Evolutionary conservation across 2,888 invertebrate genomes (phyloP), one percentile per base, ranked within the genome.

Genomic region (Drosophila imparisetae): DNA sequence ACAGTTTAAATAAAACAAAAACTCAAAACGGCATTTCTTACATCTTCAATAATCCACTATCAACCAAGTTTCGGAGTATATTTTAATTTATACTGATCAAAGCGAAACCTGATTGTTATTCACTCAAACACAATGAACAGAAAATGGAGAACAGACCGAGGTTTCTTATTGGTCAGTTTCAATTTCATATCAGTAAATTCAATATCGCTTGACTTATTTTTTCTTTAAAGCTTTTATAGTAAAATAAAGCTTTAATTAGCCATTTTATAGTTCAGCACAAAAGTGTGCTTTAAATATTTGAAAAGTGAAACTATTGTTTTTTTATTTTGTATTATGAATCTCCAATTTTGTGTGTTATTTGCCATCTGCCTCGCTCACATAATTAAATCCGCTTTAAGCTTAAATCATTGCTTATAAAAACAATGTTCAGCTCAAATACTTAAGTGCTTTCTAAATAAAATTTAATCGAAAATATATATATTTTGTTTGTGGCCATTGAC

Each of bases 241-340:
- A 32, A 42, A n/a, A 10, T 18, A 65, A 79, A 86, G 87, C 85
- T 84, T n/a, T 65, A 34, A 52, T 49, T 60, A 40, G 0, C 21
- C 7, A 42, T 42, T 75, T 80, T 29, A 50, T 7, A 50, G 40
- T 13, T 30, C 24, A 72, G 85, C 83, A 29, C 34, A 78, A 87
- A 87, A 80, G 87, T 80, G 67, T 80, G 87, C 83, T 84, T 61
- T 38, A 70, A 53, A 49, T 59, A 30, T 32, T 36, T 1, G 21
- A 45, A 45, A 61, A 40, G 10, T 21, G 27, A 11, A 34, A 6
- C 1, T 11, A 40, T 27, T 21, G 32, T 2, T 32, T 49, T 38
- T 32, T 55, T 42, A 52, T n/a, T 1, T 4, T 11, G 13, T 30
- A 11, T 27, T 53, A 13, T 13, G 7, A 15, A 62, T 11, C 40